These are phyloP conservation scores for Callionymus lyra DNA, from an alignment of 2,113 vertebrate species.

Conservation along the genomic window DNA sequence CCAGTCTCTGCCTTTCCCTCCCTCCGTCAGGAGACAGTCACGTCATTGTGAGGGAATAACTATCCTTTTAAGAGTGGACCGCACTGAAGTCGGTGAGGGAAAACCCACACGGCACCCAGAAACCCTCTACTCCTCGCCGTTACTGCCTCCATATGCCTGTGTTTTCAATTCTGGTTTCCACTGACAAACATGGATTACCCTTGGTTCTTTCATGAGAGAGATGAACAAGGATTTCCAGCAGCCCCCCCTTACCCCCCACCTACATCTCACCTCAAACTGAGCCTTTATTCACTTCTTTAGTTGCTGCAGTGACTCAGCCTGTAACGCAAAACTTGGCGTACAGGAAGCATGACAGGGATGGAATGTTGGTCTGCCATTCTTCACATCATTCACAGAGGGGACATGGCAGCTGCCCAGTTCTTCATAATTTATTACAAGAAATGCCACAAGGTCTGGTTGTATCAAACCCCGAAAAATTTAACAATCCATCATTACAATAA, in stretches of 20 bases:
- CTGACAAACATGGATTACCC: slow-evolving; percentile 14
- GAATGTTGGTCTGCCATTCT: slow-evolving; percentile 28
- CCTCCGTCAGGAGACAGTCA: slow-evolving; percentile 44
- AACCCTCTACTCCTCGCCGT: slow-evolving; percentile 18
- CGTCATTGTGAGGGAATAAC: slow-evolving; percentile 49
- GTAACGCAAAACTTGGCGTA: slow-evolving; percentile 23
- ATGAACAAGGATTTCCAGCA: slow-evolving; percentile 30
- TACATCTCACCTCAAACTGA: slow-evolving; percentile 11
- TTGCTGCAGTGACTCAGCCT: slow-evolving; percentile 54
- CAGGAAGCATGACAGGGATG: slow-evolving; percentile 43
- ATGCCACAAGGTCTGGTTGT: slow-evolving; percentile 4
- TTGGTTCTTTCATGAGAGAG: slow-evolving; percentile 16
- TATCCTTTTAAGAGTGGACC: slow-evolving; percentile 41
- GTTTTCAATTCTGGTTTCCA: slow-evolving; percentile 30
- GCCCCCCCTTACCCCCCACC: slow-evolving; percentile 3
- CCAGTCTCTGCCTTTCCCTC: slow-evolving; percentile 34
- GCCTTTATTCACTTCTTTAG: slow-evolving; percentile 37
- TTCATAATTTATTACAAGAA: slow-evolving; percentile 32
- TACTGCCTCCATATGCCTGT: background rate
- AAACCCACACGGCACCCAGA: slow-evolving; percentile 42
- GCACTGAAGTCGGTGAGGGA: slow-evolving; percentile 38
- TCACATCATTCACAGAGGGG: slow-evolving; percentile 12
- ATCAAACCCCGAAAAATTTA: slow-evolving; percentile 18
- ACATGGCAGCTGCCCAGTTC: slow-evolving; percentile 26
- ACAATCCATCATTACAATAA: background rate